phyloP scores from a whole-genome alignment of 2,888 invertebrate species.

The Dichetophora obliterata region DNA sequence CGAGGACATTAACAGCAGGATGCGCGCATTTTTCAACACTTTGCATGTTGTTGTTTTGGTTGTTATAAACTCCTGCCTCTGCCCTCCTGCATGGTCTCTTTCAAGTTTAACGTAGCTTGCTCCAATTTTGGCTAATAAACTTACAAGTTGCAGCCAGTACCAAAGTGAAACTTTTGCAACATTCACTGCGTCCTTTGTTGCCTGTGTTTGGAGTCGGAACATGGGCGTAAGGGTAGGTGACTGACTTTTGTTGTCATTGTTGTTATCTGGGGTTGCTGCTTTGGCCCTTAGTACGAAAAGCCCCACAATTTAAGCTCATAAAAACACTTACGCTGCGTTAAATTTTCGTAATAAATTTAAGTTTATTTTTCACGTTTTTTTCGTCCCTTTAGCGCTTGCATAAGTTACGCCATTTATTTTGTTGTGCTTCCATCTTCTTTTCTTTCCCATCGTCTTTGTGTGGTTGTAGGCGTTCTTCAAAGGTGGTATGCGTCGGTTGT shows the following conservation, averaged over 20 bases:
- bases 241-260: background rate
- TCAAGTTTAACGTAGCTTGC: background rate
- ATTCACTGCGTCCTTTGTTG: background rate
- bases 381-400: background rate
- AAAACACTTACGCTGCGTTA: conserved; percentile 28
- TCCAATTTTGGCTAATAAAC: conserved; percentile 27
- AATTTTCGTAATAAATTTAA: conserved; percentile 26
- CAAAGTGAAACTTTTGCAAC: background rate
- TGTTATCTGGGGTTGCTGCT: background rate
- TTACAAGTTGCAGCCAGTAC: conserved; percentile 8
- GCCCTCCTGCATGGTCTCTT: background rate
- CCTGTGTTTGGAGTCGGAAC: background rate
- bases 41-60: background rate
- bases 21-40: conserved; percentile 14
- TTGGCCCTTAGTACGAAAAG: too few relatives aligned
- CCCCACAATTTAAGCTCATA: conserved; percentile 22
- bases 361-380: conserved; percentile 9
- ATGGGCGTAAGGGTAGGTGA: too few relatives aligned
- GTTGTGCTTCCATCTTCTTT: background rate
- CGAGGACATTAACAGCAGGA: conserved; percentile 11
- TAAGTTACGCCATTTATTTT: conserved; percentile 9
- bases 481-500: background rate
- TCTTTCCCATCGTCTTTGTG: background rate
- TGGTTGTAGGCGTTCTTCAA: background rate
- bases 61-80: background rate